A percentile compares a stretch with the other conserved stretches of the same genome.
Conservation (phyloP, 2,797 vertebrate species). For the Gallinago stenura region DNA sequence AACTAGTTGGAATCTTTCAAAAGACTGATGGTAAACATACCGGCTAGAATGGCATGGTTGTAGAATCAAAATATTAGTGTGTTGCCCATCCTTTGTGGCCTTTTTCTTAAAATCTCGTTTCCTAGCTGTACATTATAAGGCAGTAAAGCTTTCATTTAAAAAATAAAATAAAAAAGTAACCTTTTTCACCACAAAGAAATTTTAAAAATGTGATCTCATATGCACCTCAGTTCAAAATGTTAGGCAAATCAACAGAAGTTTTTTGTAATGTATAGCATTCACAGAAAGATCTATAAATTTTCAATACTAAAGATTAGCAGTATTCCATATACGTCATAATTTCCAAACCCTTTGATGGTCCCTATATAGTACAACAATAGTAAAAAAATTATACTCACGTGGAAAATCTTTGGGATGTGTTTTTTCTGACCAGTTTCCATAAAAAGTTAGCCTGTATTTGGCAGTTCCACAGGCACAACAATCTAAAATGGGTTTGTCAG, state of each 20-base stretch:
- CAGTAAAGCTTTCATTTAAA: not conserved
- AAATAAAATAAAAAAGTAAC: not conserved
- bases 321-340: not conserved
- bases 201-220: not conserved
- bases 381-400: constrained; percentile 82
- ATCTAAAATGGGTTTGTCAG: constrained; percentile 85
- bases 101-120: not conserved
- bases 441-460: constrained; percentile 96
- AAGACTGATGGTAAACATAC: not conserved
- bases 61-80: not conserved
- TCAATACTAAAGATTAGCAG: not conserved
- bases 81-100: not conserved
- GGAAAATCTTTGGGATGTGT: constrained; percentile 96
- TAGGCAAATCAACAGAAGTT: not conserved
- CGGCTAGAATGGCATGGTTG: not conserved
- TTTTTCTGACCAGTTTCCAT: constrained; percentile 97
- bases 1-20: not conserved
- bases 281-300: not conserved
- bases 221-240: not conserved
- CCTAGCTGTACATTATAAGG: not conserved
- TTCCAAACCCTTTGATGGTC: not conserved
- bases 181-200: not conserved
- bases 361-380: not conserved
- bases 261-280: not conserved
- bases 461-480: constrained; percentile 97